A percentile compares a stretch with the other conserved stretches of the same genome.
These are phyloP conservation scores for Echiichthys vipera DNA, from an alignment of 2,797 vertebrate genomes.

Conservation along the genomic window DNA sequence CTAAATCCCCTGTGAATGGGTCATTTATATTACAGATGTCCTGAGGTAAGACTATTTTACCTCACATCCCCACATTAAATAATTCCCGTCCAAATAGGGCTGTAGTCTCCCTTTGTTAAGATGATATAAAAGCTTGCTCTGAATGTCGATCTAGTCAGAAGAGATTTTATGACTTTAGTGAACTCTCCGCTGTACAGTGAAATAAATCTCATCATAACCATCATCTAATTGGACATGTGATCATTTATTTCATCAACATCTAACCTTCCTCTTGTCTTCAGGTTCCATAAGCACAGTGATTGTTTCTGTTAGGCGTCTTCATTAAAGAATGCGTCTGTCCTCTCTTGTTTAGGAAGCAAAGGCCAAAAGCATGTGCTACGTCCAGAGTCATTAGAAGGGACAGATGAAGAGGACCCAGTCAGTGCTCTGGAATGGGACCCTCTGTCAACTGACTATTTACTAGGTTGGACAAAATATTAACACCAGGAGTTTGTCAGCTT, in stretches of 20 bases:
- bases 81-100: no score
- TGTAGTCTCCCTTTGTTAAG: no score
- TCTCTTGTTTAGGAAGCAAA: constrained; percentile 86
- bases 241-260: background rate
- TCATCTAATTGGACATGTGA: no score
- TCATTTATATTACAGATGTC: no score
- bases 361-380: constrained; percentile 95
- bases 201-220: background rate
- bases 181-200: background rate
- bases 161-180: background rate
- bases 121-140: no score
- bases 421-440: constrained; percentile 97
- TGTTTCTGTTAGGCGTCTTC: background rate
- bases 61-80: no score
- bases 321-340: background rate
- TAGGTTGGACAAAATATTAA: constrained; percentile 71
- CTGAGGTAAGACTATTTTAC: no score
- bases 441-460: constrained; percentile 93
- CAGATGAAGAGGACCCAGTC: constrained; percentile 95
- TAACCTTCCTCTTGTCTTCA: background rate
- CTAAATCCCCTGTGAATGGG: no score
- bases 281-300: background rate
- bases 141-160: background rate
- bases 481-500: background rate
- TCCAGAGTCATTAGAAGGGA: constrained; percentile 94